Evolutionary conservation across 2,113 vertebrate genomes (phyloP).

Genomic region (Bolborhynchus lineola): DNA sequence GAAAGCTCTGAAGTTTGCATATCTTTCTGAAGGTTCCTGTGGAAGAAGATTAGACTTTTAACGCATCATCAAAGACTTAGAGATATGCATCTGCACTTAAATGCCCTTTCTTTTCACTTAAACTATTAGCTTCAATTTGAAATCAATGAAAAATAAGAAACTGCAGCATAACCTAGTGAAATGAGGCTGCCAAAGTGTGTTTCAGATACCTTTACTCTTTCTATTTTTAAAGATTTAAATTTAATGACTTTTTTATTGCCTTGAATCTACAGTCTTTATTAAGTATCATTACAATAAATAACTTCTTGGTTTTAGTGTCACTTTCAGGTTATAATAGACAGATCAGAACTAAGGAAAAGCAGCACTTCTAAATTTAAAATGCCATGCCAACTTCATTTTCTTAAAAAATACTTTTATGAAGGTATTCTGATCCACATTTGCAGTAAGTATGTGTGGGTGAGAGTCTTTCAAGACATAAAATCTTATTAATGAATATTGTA

Average conservation of each 20-base stretch:
- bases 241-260: neutral
- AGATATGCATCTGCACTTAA: neutral
- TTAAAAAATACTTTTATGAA: neutral
- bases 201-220: neutral
- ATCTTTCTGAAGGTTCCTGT: neutral
- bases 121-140: neutral
- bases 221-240: neutral
- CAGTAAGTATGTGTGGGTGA: neutral
- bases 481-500: neutral
- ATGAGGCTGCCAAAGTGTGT: neutral
- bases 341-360: neutral
- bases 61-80: neutral
- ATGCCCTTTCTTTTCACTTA: neutral
- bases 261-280: neutral
- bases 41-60: neutral
- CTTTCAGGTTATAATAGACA: neutral
- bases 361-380: neutral
- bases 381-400: neutral
- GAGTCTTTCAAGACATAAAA: neutral
- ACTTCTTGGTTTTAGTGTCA: neutral
- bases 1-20: neutral
- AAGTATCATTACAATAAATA: neutral
- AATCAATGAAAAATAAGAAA: neutral
- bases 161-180: neutral
- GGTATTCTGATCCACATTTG: neutral